Conservation (phyloP, 2,888 invertebrate species). For the Tinea pellionella region DNA sequence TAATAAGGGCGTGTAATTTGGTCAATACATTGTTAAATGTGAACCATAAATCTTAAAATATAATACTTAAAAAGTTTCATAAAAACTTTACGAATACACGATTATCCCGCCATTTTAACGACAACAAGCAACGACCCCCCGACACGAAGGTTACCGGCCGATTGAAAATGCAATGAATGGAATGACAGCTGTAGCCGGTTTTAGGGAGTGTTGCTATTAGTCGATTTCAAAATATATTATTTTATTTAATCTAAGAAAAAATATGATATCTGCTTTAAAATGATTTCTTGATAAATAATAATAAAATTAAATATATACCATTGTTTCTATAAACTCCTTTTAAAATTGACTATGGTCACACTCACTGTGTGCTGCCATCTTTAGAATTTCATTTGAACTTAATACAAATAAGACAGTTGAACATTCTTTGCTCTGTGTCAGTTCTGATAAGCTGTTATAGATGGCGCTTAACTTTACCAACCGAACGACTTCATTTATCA, state of each 20-base stretch:
- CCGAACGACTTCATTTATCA: too few relatives aligned
- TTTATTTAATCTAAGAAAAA: too few relatives aligned
- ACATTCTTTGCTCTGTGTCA: too few relatives aligned
- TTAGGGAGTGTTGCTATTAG: conserved; percentile 32
- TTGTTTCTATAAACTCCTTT: too few relatives aligned
- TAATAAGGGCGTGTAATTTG: neutral
- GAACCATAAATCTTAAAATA: neutral
- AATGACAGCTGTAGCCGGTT: conserved; percentile 25
- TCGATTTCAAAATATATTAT: conserved; percentile 15
- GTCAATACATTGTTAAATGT: neutral
- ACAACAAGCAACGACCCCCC: conserved; percentile 22
- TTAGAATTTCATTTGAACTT: too few relatives aligned
- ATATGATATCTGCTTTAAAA: conserved; percentile 21
- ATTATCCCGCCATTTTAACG: conserved; percentile 53
- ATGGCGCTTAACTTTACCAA: too few relatives aligned
- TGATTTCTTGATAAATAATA: conserved; percentile 22
- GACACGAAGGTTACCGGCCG: conserved; percentile 39
- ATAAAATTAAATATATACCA: too few relatives aligned
- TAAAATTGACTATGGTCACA: too few relatives aligned
- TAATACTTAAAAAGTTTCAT: conserved; percentile 43
- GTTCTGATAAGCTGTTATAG: too few relatives aligned
- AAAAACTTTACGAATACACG: conserved; percentile 52
- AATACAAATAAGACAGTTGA: too few relatives aligned
- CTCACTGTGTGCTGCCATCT: too few relatives aligned
- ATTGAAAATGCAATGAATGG: conserved; percentile 33